A percentile compares a stretch with the other conserved stretches of the same genome.
These are phyloP conservation scores for Hemibagrus wyckioides DNA, from an alignment of 2,113 vertebrate species.

Conservation along the genomic window DNA sequence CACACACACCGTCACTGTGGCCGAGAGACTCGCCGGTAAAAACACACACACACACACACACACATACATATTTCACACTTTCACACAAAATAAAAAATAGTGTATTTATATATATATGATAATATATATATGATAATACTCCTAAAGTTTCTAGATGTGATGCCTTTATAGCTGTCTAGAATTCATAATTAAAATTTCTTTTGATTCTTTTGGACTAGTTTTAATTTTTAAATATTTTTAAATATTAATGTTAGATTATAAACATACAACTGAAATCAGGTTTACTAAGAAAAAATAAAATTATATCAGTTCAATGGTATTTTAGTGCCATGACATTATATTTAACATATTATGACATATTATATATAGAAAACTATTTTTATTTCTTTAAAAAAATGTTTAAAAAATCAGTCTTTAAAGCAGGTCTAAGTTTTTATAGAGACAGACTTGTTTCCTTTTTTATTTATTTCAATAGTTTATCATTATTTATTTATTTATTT, in stretches of 20 bases:
- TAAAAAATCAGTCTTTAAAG: too few relatives aligned
- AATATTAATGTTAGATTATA: neutral
- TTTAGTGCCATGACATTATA: neutral
- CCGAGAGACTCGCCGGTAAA: constrained; percentile 77
- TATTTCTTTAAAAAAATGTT: too few relatives aligned
- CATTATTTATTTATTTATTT: neutral
- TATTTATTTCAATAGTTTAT: too few relatives aligned
- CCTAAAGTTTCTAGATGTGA: too few relatives aligned
- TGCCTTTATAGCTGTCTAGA: neutral
- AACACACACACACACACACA: neutral
- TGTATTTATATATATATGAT: too few relatives aligned
- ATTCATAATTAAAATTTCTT: neutral
- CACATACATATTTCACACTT: neutral
- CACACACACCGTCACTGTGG: constrained; percentile 69
- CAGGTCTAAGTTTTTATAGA: neutral
- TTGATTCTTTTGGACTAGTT: neutral
- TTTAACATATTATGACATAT: too few relatives aligned
- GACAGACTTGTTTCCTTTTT: neutral
- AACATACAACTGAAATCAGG: neutral
- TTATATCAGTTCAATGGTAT: neutral
- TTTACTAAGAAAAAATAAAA: too few relatives aligned
- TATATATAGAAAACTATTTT: too few relatives aligned
- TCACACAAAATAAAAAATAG: too few relatives aligned
- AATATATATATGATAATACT: too few relatives aligned
- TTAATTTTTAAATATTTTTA: neutral